These are phyloP conservation scores for Pachycephala philippinensis DNA, from an alignment of 2,113 vertebrate species.

Conservation along the genomic window DNA sequence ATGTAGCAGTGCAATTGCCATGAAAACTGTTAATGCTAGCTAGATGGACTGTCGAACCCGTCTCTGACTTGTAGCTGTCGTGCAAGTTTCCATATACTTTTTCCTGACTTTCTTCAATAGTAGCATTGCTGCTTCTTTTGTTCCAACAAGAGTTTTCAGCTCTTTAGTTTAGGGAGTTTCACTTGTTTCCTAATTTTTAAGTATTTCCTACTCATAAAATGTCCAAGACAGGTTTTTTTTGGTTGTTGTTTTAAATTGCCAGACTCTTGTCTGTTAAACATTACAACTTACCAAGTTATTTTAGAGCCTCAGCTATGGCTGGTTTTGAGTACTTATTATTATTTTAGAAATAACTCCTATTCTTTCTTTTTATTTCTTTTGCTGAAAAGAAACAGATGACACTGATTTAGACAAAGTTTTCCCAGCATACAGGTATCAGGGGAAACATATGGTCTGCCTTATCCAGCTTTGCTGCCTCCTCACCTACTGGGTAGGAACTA, in stretches of 20 bases:
- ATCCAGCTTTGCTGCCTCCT: background rate
- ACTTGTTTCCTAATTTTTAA: background rate
- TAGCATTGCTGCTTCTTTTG: background rate
- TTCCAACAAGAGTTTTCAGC: background rate
- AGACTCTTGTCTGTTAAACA: background rate
- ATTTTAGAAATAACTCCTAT: background rate
- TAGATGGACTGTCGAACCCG: background rate
- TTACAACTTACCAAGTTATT: background rate
- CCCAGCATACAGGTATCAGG: background rate
- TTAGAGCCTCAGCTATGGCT: background rate
- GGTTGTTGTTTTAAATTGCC: background rate
- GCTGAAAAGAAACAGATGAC: background rate
- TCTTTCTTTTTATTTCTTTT: background rate
- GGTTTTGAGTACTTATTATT: background rate
- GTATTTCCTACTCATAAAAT: background rate
- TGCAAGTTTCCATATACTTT: background rate
- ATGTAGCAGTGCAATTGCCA: background rate
- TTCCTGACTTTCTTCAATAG: background rate
- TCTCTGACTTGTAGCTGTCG: accelerated
- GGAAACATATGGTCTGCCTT: background rate
- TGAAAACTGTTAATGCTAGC: background rate
- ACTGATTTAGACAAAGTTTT: background rate
- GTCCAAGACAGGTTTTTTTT: background rate
- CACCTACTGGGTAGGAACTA: background rate
- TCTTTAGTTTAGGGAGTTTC: background rate